These are phyloP conservation scores for Emys orbicularis DNA, from an alignment of 2,797 vertebrate species.

Conservation along the genomic window DNA sequence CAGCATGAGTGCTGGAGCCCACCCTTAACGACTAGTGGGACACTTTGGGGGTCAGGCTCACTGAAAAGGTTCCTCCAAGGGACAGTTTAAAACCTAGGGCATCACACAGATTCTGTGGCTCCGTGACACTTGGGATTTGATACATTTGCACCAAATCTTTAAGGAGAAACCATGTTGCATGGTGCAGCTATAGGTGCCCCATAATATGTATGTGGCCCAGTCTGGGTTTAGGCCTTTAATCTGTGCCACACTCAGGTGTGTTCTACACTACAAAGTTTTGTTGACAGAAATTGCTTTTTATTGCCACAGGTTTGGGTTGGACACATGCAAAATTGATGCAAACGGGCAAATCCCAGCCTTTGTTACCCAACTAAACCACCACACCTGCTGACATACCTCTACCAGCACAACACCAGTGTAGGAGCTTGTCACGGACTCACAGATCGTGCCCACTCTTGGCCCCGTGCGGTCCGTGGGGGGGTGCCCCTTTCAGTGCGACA, in stretches of 20 bases:
- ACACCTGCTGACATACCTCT: no score
- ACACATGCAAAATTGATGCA: not conserved
- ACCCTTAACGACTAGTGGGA: no score
- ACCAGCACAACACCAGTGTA: no score
- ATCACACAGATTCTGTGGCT: not conserved
- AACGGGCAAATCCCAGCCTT: not conserved
- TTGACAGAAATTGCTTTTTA: not conserved
- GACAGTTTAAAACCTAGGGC: no score
- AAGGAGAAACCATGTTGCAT: not conserved
- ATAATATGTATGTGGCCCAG: accelerated
- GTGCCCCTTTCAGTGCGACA: no score
- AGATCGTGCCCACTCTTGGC: no score
- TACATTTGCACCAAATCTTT: not conserved
- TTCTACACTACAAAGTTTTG: not conserved
- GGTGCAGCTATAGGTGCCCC: not conserved
- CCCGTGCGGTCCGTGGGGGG: no score
- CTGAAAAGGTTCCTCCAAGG: not conserved
- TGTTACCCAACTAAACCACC: not conserved
- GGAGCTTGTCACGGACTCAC: no score
- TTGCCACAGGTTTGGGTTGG: not conserved
- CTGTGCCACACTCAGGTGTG: no score
- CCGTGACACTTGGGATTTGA: accelerated
- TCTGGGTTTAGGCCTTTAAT: not conserved
- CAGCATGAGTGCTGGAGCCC: not conserved
- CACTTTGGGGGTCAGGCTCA: not conserved